Evolutionary conservation across 2,113 vertebrate genomes (phyloP).

Genomic region (Tenebrosternarchus preto): DNA sequence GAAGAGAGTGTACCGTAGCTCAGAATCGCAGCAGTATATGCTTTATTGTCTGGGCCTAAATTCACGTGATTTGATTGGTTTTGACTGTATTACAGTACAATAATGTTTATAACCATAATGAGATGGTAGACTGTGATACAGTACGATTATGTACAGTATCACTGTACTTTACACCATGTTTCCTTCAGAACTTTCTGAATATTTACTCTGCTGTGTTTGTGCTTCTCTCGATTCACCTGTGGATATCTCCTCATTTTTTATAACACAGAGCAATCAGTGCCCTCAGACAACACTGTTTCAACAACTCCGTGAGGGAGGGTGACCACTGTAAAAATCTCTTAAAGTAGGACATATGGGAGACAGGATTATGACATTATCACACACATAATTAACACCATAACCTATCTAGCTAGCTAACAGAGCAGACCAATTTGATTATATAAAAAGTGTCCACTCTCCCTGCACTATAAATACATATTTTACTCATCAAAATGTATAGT

Average conservation of each 20-base stretch:
- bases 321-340: too few species aligned
- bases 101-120: not conserved
- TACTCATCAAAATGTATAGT: too few species aligned
- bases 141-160: not conserved
- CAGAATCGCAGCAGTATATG: conserved; percentile 17
- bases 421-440: too few species aligned
- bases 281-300: conserved; percentile 14
- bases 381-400: too few species aligned
- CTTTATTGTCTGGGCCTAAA: not conserved
- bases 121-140: not conserved
- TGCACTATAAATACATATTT: too few species aligned
- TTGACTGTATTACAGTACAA: not conserved
- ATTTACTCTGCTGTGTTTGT: not conserved
- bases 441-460: too few species aligned
- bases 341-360: too few species aligned
- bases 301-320: not conserved
- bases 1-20: not conserved
- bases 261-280: conserved; percentile 30
- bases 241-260: conserved; percentile 21
- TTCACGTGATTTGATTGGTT: not conserved
- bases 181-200: not conserved
- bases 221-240: not conserved
- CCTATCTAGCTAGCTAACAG: too few species aligned
- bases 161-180: not conserved
- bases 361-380: too few species aligned